Evolutionary conservation across 2,113 vertebrate genomes (phyloP).

Genomic region (Chrysochloris asiatica): DNA sequence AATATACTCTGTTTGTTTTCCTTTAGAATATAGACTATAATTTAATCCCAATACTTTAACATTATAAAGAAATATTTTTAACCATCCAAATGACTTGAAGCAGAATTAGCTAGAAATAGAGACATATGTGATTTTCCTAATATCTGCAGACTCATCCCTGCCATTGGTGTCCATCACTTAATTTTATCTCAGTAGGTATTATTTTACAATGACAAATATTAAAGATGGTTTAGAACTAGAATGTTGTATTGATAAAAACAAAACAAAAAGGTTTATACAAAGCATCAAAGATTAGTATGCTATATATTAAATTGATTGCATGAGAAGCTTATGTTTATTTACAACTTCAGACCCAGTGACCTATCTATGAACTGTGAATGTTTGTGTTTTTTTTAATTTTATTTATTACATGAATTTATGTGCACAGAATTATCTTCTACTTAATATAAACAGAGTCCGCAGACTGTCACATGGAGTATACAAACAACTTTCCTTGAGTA

Average conservation of each 20-base stretch:
- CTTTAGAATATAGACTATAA: neutral
- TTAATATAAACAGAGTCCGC: conserved; percentile 58
- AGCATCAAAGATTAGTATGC: conserved; percentile 44
- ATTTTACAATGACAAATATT: conserved; percentile 30
- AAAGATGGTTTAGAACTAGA: neutral
- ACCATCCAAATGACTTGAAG: neutral
- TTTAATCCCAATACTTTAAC: neutral
- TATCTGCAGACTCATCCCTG: neutral
- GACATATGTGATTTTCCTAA: neutral
- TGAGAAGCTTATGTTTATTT: conserved; percentile 78
- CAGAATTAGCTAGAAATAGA: conserved; percentile 47
- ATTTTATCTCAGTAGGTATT: conserved; percentile 13
- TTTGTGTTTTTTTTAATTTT: conserved; percentile 47
- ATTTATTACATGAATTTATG: conserved; percentile 59
- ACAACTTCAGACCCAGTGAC: conserved; percentile 77
- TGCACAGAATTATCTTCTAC: conserved; percentile 74
- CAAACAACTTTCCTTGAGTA: conserved; percentile 61
- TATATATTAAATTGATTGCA: conserved; percentile 73
- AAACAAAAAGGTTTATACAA: conserved; percentile 32
- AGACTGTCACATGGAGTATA: conserved; percentile 40
- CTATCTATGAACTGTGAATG: conserved; percentile 61
- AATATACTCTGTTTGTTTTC: neutral
- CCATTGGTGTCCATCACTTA: neutral
- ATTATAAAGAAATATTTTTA: neutral
- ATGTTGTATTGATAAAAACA: neutral